phyloP scores from a whole-genome alignment of 2,113 vertebrate genomes.

The Otus sunia region DNA sequence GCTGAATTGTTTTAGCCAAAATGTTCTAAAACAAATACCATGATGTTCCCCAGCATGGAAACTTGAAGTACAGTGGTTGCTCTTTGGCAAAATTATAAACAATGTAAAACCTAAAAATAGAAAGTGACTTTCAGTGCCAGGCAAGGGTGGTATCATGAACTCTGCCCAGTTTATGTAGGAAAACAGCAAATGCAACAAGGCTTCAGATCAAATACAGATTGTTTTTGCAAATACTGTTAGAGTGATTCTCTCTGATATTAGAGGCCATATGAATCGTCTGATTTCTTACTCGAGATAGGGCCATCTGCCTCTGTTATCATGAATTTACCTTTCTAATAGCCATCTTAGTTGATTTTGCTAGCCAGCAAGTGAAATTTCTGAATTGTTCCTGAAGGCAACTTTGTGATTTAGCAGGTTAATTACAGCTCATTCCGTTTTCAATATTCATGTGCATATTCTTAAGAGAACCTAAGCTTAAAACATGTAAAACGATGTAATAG shows the following conservation, averaged over 20 bases:
- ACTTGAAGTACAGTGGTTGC: background rate
- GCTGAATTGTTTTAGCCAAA: background rate
- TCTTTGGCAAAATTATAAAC: conserved; percentile 27
- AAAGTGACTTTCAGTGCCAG: background rate
- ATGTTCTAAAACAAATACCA: conserved; percentile 27
- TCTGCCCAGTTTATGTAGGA: background rate
- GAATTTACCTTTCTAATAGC: background rate
- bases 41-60: background rate
- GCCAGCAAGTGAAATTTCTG: background rate
- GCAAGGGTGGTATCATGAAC: background rate
- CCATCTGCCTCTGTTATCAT: background rate
- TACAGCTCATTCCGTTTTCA: background rate
- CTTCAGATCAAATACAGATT: background rate
- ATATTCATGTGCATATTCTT: background rate
- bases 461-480: background rate
- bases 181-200: background rate
- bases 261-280: background rate
- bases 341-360: background rate
- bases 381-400: background rate
- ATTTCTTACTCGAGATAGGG: background rate
- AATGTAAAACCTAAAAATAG: conserved; percentile 29
- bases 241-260: background rate
- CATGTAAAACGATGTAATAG: background rate
- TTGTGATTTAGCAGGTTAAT: background rate
- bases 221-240: background rate